A percentile compares a stretch with the other conserved stretches of the same genome.
Evolutionary conservation across 2,888 invertebrate species (phyloP).

Genomic region (Temnothorax rugatulus): DNA sequence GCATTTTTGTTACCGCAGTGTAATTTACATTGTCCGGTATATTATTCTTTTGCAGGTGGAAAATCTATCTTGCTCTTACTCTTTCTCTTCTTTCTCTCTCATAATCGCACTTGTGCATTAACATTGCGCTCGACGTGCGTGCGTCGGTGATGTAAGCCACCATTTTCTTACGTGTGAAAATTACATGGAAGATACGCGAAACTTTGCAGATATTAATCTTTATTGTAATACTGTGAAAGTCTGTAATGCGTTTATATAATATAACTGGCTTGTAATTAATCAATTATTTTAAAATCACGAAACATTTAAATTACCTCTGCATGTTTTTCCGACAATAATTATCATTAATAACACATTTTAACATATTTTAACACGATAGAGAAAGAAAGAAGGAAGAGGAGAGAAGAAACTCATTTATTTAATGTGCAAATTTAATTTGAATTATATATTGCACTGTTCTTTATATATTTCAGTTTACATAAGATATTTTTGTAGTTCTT

Average conservation of each 20-base stretch:
- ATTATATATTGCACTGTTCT: background rate
- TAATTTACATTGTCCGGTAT: conserved; percentile 44
- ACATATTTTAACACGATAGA: background rate
- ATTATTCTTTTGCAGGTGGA: conserved; percentile 42
- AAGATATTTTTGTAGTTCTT: background rate
- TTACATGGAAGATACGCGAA: conserved; percentile 36
- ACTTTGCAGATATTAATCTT: conserved; percentile 35
- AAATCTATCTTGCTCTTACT: conserved; percentile 13
- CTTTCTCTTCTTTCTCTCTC: background rate
- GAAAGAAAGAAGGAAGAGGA: background rate
- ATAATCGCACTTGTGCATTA: conserved; percentile 33
- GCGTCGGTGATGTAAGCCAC: conserved; percentile 39
- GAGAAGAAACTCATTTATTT: background rate
- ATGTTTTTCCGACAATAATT: background rate
- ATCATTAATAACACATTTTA: background rate
- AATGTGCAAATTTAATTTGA: background rate
- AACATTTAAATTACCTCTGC: conserved; percentile 6
- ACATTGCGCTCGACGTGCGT: conserved; percentile 30
- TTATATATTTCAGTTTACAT: background rate
- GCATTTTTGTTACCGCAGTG: conserved; percentile 30
- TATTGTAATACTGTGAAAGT: conserved; percentile 30
- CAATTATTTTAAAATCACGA: conserved; percentile 6
- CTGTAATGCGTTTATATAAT: conserved; percentile 19
- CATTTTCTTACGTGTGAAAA: conserved; percentile 49
- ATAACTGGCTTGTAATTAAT: conserved; percentile 9